Evolutionary conservation across 2,888 invertebrate species (phyloP).

Genomic region (Pristionchus japonicus): DNA sequence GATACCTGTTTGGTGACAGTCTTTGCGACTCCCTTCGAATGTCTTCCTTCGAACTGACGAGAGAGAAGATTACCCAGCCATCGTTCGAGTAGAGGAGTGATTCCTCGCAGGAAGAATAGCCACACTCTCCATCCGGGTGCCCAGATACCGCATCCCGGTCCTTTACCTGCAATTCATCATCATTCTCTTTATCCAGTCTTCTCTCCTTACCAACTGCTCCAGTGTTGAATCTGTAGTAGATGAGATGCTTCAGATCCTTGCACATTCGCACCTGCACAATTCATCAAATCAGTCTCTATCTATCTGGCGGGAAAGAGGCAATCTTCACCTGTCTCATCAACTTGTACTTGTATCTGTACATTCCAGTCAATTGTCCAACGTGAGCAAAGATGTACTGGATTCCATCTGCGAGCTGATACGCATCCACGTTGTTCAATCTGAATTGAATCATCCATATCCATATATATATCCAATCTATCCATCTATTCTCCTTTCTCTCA

Average conservation of each 20-base stretch:
- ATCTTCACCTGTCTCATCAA: conserved; percentile 70
- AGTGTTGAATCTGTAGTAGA: conserved; percentile 87
- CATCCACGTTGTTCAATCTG: conserved; percentile 95
- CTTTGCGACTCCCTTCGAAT: conserved; percentile 98
- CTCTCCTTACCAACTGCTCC: conserved; percentile 69
- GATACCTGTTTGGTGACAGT: conserved; percentile 89
- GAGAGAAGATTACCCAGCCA: conserved; percentile 99
- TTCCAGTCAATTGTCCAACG: conserved; percentile 98
- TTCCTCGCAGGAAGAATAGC: conserved; percentile 99
- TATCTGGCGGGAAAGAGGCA: not conserved
- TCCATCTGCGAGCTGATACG: conserved; percentile 96
- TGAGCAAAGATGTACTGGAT: conserved; percentile 99
- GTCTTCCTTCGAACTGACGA: conserved; percentile 97
- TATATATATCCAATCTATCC: not conserved
- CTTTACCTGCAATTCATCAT: conserved; percentile 64
- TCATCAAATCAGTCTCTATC: not conserved
- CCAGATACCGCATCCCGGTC: conserved; percentile 75
- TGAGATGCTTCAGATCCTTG: conserved; percentile 98
- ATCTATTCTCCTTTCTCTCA: not conserved
- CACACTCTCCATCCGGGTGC: conserved; percentile 97
- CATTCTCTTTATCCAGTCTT: not conserved
- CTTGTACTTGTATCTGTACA: conserved; percentile 85
- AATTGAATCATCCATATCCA: not conserved
- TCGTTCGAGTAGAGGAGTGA: conserved; percentile 95
- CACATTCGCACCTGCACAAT: conserved; percentile 87